Conservation (phyloP, 2,797 vertebrate genomes). For the Poeciliopsis gracilis region DNA sequence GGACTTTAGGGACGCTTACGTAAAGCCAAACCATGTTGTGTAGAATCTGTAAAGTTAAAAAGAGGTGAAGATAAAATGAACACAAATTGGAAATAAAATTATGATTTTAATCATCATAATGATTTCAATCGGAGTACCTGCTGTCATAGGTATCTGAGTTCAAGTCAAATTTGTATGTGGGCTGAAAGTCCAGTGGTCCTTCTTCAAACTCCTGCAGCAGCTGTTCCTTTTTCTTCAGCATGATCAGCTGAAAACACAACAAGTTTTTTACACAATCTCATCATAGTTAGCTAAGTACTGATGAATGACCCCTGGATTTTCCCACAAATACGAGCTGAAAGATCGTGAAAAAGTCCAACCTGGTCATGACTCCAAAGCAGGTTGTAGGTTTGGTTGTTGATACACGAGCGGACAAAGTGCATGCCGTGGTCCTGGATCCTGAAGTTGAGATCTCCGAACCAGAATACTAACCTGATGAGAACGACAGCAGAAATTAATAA, state of each 20-base stretch:
- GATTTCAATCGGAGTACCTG: constrained; percentile 80
- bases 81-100: not conserved
- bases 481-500: not conserved
- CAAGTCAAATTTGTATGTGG: constrained; percentile 95
- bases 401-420: constrained; percentile 88
- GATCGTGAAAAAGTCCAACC: constrained; percentile 69
- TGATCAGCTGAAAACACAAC: constrained; percentile 82
- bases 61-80: constrained; percentile 34
- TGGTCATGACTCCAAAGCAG: constrained; percentile 95
- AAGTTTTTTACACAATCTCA: not conserved
- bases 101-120: not conserved
- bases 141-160: constrained; percentile 91
- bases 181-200: constrained; percentile 91
- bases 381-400: constrained; percentile 81
- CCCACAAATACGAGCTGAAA: not conserved
- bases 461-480: constrained; percentile 86
- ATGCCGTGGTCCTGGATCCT: constrained; percentile 92
- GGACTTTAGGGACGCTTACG: constrained; percentile 78
- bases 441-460: constrained; percentile 97
- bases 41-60: constrained; percentile 79
- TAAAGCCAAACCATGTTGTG: constrained; percentile 87
- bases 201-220: constrained; percentile 91
- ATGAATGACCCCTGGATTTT: not conserved
- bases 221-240: constrained; percentile 87
- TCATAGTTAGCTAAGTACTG: not conserved